Evolutionary conservation across 2,888 invertebrate genomes (phyloP).

Genomic region (Microctonus aethiopoides): DNA sequence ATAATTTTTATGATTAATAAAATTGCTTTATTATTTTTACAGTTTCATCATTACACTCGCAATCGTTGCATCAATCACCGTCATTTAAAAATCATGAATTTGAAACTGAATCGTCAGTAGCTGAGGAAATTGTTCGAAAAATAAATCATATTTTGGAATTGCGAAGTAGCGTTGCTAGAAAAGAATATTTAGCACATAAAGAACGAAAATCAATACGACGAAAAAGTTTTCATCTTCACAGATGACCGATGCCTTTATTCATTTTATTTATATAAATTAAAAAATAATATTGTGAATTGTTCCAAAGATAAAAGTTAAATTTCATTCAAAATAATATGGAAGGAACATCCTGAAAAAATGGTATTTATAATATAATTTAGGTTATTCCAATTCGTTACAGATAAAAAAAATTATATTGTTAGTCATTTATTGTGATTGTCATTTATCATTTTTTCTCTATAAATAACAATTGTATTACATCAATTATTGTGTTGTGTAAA

Average conservation of each 20-base stretch:
- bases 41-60: constrained; percentile 57
- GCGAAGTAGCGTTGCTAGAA: constrained; percentile 80
- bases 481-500: not conserved
- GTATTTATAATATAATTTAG: not conserved
- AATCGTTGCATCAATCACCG: constrained; percentile 66
- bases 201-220: constrained; percentile 77
- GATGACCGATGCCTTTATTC: constrained; percentile 58
- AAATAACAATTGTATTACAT: not conserved
- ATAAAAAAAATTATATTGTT: not conserved
- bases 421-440: constrained; percentile 9
- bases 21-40: constrained; percentile 11
- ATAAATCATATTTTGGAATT: constrained; percentile 88
- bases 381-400: not conserved
- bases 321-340: not conserved
- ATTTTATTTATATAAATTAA: constrained; percentile 42
- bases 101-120: constrained; percentile 81
- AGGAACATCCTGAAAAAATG: not conserved
- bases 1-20: not conserved
- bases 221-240: constrained; percentile 71
- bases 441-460: not conserved
- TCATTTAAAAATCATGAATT: constrained; percentile 90
- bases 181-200: constrained; percentile 83
- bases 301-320: constrained; percentile 43
- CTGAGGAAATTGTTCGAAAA: constrained; percentile 87
- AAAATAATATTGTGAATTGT: constrained; percentile 47